These are phyloP conservation scores for Ammospiza caudacuta DNA, from an alignment of 2,113 vertebrate genomes.

Conservation along the genomic window DNA sequence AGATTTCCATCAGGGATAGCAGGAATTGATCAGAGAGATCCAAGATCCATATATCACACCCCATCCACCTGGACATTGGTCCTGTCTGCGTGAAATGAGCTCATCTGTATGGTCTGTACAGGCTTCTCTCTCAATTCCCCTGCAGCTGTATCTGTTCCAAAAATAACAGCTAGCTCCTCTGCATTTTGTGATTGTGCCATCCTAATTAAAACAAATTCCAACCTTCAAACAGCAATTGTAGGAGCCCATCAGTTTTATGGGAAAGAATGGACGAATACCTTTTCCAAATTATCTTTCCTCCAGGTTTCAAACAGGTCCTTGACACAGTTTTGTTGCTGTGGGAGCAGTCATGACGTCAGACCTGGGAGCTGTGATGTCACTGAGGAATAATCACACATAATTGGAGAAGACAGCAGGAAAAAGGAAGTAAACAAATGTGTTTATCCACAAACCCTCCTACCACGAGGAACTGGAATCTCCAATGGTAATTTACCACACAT, in stretches of 20 bases:
- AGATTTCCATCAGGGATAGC: background rate
- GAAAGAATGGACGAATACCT: background rate
- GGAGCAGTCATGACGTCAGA: slow-evolving; percentile 42
- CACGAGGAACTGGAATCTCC: slow-evolving; percentile 25
- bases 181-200: slow-evolving; percentile 50
- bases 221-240: background rate
- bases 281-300: background rate
- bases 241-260: background rate
- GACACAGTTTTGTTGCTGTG: background rate
- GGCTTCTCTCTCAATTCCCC: background rate
- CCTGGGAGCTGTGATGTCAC: slow-evolving; percentile 30
- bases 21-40: background rate
- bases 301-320: background rate
- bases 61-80: background rate
- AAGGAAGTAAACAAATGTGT: slow-evolving; percentile 49
- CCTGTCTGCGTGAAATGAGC: background rate
- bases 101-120: slow-evolving; percentile 1
- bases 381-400: background rate
- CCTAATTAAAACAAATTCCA: slow-evolving; percentile 49
- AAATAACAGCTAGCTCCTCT: slow-evolving; percentile 55
- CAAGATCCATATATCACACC: background rate
- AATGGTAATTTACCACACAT: slow-evolving; percentile 69
- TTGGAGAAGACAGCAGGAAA: slow-evolving; percentile 19
- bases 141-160: slow-evolving; percentile 37
- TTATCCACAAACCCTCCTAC: slow-evolving; percentile 51